A percentile compares a stretch with the other conserved stretches of the same genome.
Evolutionary conservation across 2,797 vertebrate species (phyloP).

Genomic region (Diglossa cyanea): DNA sequence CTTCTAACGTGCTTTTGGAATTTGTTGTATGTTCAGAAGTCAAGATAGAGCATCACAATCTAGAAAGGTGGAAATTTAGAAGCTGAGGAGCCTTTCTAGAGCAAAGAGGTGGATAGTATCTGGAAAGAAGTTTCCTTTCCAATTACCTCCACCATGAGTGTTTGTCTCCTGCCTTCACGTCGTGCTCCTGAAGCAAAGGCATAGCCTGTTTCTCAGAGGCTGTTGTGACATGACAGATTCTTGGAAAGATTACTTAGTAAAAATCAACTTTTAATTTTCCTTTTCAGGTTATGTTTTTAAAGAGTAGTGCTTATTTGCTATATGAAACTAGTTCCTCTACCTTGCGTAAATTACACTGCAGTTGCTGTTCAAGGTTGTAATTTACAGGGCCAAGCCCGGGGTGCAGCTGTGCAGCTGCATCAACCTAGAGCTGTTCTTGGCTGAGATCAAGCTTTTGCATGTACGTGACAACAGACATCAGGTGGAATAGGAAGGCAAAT

Average conservation of each 20-base stretch:
- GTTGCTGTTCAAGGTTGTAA: neutral
- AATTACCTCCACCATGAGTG: accelerated
- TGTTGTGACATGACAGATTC: neutral
- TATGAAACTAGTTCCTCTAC: neutral
- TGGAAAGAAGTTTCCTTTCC: neutral
- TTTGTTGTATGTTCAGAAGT: neutral
- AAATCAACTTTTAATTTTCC: neutral
- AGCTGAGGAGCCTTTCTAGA: neutral
- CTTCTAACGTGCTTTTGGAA: neutral
- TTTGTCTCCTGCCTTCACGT: neutral
- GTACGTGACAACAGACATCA: neutral
- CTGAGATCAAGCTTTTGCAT: neutral
- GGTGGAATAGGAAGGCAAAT: neutral
- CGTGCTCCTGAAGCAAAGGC: neutral
- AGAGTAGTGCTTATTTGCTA: neutral
- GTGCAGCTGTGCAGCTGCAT: neutral
- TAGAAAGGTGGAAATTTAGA: neutral
- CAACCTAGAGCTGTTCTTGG: neutral
- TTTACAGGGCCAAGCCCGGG: neutral
- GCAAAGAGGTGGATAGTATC: neutral
- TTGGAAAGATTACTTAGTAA: neutral
- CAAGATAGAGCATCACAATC: neutral
- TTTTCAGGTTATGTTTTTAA: neutral
- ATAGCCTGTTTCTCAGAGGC: neutral
- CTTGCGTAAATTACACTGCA: neutral